Evolutionary conservation across 2,113 vertebrate genomes (phyloP), one percentile per base, ranked within the genome.

Genomic region (Eubucco bourcierii): DNA sequence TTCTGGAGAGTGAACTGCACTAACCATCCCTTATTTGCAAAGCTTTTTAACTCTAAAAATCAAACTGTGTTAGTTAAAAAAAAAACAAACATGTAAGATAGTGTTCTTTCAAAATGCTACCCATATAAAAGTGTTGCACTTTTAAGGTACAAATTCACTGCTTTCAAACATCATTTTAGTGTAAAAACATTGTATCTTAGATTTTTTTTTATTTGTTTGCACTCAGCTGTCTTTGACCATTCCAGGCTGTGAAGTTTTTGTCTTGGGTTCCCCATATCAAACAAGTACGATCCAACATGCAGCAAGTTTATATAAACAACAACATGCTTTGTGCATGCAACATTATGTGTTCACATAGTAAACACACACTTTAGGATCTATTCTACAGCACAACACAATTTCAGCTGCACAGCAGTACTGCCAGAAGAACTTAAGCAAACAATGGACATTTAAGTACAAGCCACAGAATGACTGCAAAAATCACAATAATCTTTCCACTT

Each of bases 301-400:
- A 95, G 91, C 90, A 94, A 96, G 96, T 95, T 97, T 91, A 73
- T 93, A 97, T 93, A 96, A 97, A 97, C 95, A 96, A 84, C 95
- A 96, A 88, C 97, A 94, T 39, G 52, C 90, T 93, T 88, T 93
- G 95, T 95, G 93, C 97, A 97, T 95, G 96, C 96, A 97, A 94
- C 71, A 70, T 70, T 90, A 94, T 46, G 91, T 72, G 27, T 86
- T 60, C 72, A 63, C 77, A 88, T 68, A 86, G 78, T 90, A 93
- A 92, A 94, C 65, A 93, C 72, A 90, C 81, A 86, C 72, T 96
- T 89, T 47, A 84, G 90, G 77, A 81, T 56, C 90, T 95, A 75
- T 86, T 82, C 87, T 75, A 60, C 65, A 89, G 81, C 81, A 77
- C 70, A 82, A n/a, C 77, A 90, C 50, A 53, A 82, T 93, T 78